Evolutionary conservation across 2,113 vertebrate genomes (phyloP).

Genomic region (Syngnathus scovelli): DNA sequence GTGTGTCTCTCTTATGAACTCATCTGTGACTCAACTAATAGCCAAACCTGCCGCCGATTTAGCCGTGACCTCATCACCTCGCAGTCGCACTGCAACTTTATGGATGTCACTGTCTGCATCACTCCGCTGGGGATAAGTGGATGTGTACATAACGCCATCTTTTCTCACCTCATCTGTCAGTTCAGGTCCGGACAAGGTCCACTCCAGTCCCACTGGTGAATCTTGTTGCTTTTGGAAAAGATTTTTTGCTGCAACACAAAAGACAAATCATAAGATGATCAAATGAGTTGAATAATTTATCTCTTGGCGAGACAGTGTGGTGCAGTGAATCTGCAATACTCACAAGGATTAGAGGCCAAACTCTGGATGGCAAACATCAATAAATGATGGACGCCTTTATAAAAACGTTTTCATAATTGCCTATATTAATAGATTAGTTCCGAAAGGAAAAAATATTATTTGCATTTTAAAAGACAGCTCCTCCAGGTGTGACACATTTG

Average conservation of each 20-base stretch:
- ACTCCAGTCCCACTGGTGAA: background rate
- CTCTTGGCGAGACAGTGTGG: background rate
- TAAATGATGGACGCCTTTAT: no score
- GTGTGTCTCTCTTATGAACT: slow-evolving; percentile 69
- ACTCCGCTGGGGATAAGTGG: slow-evolving; percentile 26
- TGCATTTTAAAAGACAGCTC: background rate
- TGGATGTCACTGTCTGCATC: slow-evolving; percentile 35
- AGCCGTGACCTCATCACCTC: slow-evolving; percentile 60
- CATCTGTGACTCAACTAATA: slow-evolving; percentile 77
- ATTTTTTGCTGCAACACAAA: no score
- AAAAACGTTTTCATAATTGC: no score
- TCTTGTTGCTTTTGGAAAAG: background rate
- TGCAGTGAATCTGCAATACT: background rate
- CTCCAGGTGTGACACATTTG: background rate
- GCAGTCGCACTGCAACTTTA: slow-evolving; percentile 42
- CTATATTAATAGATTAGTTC: background rate
- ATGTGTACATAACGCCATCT: background rate
- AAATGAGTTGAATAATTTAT: background rate
- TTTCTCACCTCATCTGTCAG: slow-evolving; percentile 1
- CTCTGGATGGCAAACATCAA: no score
- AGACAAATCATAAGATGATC: background rate
- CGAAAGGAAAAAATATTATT: background rate
- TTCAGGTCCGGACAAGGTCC: background rate
- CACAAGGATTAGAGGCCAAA: background rate
- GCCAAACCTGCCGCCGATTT: slow-evolving; percentile 59